These are phyloP conservation scores for Psilopsiagon aurifrons DNA, from an alignment of 2,113 vertebrate genomes.

Conservation along the genomic window DNA sequence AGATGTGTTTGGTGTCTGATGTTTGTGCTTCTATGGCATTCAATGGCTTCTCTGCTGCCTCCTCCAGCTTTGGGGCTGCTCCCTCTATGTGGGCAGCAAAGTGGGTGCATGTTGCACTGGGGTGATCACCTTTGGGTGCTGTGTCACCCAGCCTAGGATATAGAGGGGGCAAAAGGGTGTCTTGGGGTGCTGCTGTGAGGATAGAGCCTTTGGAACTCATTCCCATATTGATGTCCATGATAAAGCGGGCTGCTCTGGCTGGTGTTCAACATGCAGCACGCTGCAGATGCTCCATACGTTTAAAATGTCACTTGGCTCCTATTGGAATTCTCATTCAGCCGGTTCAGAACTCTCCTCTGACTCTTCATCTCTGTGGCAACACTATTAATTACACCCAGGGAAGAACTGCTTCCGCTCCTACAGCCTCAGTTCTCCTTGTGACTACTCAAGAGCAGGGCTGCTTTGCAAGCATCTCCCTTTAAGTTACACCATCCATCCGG, in stretches of 20 bases:
- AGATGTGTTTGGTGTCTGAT: not conserved
- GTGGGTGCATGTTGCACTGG: accelerated
- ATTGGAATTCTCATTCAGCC: not conserved
- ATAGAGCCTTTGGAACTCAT: not conserved
- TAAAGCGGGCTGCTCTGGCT: not conserved
- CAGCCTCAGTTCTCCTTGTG: not conserved
- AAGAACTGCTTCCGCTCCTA: not conserved
- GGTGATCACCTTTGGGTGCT: not conserved
- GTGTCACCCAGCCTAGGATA: not conserved
- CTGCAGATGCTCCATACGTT: not conserved
- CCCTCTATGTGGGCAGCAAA: not conserved
- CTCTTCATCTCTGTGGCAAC: not conserved
- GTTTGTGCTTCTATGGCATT: accelerated
- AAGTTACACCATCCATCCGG: not conserved
- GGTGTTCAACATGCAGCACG: not conserved
- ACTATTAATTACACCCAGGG: not conserved
- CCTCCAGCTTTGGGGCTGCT: not conserved
- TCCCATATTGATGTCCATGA: accelerated
- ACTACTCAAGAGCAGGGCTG: not conserved
- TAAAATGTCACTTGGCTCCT: not conserved
- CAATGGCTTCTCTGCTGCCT: not conserved
- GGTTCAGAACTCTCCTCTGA: not conserved
- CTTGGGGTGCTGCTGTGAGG: not conserved
- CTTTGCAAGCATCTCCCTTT: not conserved
- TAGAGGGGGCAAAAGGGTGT: too few species aligned